Conservation (phyloP, 2,888 invertebrate species). For the Folsomia manolachei region DNA sequence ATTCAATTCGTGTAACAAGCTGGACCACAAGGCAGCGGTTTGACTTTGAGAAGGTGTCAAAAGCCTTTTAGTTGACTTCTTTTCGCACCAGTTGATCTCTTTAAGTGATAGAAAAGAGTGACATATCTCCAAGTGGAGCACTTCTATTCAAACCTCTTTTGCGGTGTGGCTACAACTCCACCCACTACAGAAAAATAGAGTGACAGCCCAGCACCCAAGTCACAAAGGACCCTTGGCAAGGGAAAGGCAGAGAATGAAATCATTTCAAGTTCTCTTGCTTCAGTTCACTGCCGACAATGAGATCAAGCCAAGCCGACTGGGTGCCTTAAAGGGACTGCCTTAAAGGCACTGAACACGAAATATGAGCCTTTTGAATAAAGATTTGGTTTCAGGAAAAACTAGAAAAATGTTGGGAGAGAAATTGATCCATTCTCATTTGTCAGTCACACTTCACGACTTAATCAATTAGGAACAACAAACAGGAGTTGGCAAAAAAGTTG, state of each 20-base stretch:
- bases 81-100: not conserved
- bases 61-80: no score
- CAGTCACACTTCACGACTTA: slow-evolving; percentile 32
- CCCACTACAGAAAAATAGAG: no score
- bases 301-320: no score
- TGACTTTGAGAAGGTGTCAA: slow-evolving; percentile 4
- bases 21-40: no score
- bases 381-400: not conserved
- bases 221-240: not conserved
- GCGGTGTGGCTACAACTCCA: not conserved
- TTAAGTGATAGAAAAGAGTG: not conserved
- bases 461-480: slow-evolving; percentile 27
- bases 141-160: not conserved
- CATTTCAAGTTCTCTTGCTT: no score
- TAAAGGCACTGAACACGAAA: not conserved
- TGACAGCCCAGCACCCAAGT: not conserved
- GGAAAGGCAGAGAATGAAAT: no score
- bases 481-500: no score
- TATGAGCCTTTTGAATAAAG: not conserved
- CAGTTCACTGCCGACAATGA: not conserved
- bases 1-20: no score
- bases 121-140: not conserved
- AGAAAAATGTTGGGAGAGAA: not conserved
- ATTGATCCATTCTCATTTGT: slow-evolving; percentile 49
- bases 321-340: no score